Percentiles rank a stretch among this genome's conserved stretches.
Evolutionary conservation across 2,113 vertebrate genomes (phyloP).

Genomic region (Lepidothrix coronata): DNA sequence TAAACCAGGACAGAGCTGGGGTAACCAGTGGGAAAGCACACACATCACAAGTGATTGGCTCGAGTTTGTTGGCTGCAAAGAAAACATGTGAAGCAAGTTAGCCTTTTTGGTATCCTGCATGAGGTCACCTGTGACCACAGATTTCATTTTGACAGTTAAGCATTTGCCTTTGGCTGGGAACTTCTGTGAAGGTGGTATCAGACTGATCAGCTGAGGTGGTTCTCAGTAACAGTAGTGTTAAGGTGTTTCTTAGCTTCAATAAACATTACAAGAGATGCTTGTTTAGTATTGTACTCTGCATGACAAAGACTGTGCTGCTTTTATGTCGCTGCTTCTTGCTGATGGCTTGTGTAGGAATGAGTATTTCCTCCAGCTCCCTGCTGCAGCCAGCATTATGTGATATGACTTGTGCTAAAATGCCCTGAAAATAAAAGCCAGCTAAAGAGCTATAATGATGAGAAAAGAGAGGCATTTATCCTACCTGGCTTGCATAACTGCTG

Average conservation of each 20-base stretch:
- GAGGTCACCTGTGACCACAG: background rate
- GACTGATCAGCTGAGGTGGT: background rate
- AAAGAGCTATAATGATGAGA: background rate
- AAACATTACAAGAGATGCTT: background rate
- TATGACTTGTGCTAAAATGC: background rate
- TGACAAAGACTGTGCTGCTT: background rate
- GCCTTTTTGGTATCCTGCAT: background rate
- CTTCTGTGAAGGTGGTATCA: background rate
- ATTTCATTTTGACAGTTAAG: background rate
- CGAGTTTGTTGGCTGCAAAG: background rate
- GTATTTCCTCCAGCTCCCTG: background rate
- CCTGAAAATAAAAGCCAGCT: background rate
- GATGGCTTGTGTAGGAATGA: background rate
- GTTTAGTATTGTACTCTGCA: background rate
- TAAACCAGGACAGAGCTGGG: background rate
- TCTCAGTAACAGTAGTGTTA: background rate
- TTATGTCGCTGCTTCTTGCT: background rate
- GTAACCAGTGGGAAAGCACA: background rate
- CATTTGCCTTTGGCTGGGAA: background rate
- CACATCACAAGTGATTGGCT: background rate
- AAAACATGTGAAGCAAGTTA: background rate
- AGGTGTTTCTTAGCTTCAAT: background rate
- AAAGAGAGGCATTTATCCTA: background rate
- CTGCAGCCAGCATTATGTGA: background rate
- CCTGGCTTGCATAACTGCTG: background rate